Conservation (phyloP, 2,888 invertebrate genomes). For the Blastobasis lacticolella region DNA sequence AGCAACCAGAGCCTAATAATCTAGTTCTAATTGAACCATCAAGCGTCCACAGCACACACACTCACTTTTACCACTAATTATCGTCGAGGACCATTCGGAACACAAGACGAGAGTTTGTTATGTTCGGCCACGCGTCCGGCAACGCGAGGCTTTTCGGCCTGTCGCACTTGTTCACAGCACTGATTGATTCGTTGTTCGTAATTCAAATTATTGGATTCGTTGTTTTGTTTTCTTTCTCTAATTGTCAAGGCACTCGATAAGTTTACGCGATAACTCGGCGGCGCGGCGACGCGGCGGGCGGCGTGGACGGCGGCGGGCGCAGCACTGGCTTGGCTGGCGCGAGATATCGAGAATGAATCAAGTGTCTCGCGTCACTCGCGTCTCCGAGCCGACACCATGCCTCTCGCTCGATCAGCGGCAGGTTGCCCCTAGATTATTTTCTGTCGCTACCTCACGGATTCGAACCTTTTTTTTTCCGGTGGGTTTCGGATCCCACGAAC, state of each 20-base stretch:
- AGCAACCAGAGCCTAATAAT: slow-evolving; percentile 46
- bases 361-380: slow-evolving; percentile 21
- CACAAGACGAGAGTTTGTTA: slow-evolving; percentile 58
- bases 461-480: slow-evolving; percentile 25
- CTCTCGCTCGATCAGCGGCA: slow-evolving; percentile 40
- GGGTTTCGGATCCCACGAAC: slow-evolving; percentile 30
- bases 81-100: slow-evolving; percentile 56
- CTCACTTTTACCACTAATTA: slow-evolving; percentile 70
- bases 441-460: slow-evolving; percentile 45
- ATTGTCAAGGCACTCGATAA: slow-evolving; percentile 18
- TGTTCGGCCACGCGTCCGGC: slow-evolving; percentile 52
- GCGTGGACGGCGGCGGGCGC: slow-evolving; percentile 49
- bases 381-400: slow-evolving; percentile 25
- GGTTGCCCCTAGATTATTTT: slow-evolving; percentile 31
- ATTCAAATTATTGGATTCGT: slow-evolving; percentile 34
- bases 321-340: slow-evolving; percentile 38
- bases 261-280: slow-evolving; percentile 23
- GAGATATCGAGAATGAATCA: slow-evolving; percentile 53
- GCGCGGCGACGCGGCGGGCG: slow-evolving; percentile 34
- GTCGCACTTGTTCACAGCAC: slow-evolving; percentile 52
- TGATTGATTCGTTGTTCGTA: slow-evolving; percentile 48
- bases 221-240: slow-evolving; percentile 24
- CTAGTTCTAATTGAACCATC: slow-evolving; percentile 60
- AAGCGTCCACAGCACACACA: slow-evolving; percentile 64
- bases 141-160: slow-evolving; percentile 11